These are phyloP conservation scores for Unio delphinus DNA, from an alignment of 2,888 invertebrate genomes.

Conservation along the genomic window DNA sequence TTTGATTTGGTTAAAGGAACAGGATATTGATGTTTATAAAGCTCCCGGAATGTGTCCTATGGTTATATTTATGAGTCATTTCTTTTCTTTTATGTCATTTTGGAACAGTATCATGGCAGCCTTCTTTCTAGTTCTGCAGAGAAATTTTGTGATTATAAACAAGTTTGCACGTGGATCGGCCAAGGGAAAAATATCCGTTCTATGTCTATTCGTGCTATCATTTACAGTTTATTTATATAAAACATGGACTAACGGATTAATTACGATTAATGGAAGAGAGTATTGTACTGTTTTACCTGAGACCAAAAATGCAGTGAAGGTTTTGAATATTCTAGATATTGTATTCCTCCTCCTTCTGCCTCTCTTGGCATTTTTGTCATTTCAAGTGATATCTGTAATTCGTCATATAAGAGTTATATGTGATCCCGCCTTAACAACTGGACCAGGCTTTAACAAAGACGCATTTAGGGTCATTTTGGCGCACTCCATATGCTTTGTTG, in stretches of 20 bases:
- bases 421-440: constrained; percentile 8
- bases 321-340: constrained; percentile 47
- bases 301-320: constrained; percentile 42
- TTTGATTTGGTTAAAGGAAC: constrained; percentile 46
- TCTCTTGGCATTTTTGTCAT: constrained; percentile 40
- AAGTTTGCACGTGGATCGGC: constrained; percentile 34
- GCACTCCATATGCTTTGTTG: constrained; percentile 41
- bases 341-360: constrained; percentile 45
- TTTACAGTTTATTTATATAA: constrained; percentile 55
- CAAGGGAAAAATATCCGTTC: constrained; percentile 33
- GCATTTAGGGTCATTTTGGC: constrained; percentile 38
- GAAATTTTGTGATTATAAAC: constrained; percentile 13
- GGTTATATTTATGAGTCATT: constrained; percentile 50
- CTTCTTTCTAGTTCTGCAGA: constrained; percentile 34
- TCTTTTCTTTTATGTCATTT: constrained; percentile 51
- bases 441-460: constrained; percentile 28
- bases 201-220: constrained; percentile 38
- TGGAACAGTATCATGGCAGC: constrained; percentile 42
- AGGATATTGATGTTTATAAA: constrained; percentile 42
- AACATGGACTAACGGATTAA: constrained; percentile 52
- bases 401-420: constrained; percentile 12
- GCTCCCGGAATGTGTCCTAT: constrained; percentile 55
- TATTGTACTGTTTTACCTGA: constrained; percentile 50
- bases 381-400: constrained; percentile 31
- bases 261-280: constrained; percentile 21